phyloP scores from a whole-genome alignment of 2,888 invertebrate genomes.

The Sminthurinus aureus region DNA sequence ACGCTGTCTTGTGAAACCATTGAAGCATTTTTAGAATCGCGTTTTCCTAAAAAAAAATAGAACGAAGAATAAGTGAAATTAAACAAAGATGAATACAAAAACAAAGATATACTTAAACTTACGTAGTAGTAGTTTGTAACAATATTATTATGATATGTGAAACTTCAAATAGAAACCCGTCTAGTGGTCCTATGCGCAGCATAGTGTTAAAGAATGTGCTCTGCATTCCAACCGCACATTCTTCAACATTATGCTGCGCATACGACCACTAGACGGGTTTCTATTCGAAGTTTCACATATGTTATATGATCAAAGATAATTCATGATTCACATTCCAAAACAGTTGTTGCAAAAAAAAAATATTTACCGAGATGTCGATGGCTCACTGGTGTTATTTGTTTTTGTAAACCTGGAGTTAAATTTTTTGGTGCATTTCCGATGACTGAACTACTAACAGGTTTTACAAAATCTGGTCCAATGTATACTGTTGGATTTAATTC shows the following conservation, averaged over 20 bases:
- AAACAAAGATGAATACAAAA: neutral
- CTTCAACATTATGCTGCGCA: too few species aligned
- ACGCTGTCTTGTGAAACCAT: conserved; percentile 25
- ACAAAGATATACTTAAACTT: neutral
- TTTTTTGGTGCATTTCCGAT: neutral
- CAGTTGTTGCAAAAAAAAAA: neutral
- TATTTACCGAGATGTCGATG: conserved; percentile 33
- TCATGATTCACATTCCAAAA: neutral
- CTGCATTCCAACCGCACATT: too few species aligned
- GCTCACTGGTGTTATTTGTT: conserved; percentile 27
- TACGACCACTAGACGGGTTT: too few species aligned
- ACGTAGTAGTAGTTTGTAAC: neutral
- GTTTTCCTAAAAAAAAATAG: conserved; percentile 17
- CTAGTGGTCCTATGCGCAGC: too few species aligned
- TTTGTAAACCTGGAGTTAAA: neutral
- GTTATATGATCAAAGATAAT: neutral
- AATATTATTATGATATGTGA: neutral
- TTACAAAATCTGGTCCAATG: conserved; percentile 30
- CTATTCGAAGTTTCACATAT: neutral
- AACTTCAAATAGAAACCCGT: too few species aligned
- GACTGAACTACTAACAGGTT: conserved; percentile 12
- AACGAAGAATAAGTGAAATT: neutral
- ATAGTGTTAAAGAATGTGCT: too few species aligned
- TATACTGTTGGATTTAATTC: conserved; percentile 24
- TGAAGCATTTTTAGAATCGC: conserved; percentile 32